Conservation (phyloP, 2,888 invertebrate species). For the Clostera curtula region DNA sequence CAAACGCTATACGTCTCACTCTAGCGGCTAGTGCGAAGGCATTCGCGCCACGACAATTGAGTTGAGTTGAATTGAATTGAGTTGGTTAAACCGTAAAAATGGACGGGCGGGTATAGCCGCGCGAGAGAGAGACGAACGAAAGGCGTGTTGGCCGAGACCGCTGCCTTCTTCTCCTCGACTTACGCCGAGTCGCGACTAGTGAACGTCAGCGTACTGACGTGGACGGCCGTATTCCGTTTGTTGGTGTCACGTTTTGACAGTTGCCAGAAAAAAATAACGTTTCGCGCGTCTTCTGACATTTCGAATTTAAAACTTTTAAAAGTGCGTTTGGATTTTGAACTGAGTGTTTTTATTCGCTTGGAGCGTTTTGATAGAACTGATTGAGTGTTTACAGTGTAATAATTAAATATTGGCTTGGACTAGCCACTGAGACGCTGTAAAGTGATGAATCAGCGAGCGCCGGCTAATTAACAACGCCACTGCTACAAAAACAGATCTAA, state of each 20-base stretch:
- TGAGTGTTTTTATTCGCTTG: conserved; percentile 34
- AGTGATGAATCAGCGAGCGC: conserved; percentile 73
- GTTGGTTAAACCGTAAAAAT: conserved; percentile 73
- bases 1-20: conserved; percentile 63
- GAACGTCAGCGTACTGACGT: conserved; percentile 69
- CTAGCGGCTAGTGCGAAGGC: conserved; percentile 71
- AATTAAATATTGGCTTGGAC: conserved; percentile 51
- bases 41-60: conserved; percentile 72
- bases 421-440: conserved; percentile 65
- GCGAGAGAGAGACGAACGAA: conserved; percentile 71
- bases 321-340: conserved; percentile 45
- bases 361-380: conserved; percentile 28
- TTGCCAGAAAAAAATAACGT: conserved; percentile 52
- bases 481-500: conserved; percentile 65
- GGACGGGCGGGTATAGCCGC: conserved; percentile 65
- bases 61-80: conserved; percentile 75
- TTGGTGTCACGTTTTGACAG: conserved; percentile 50
- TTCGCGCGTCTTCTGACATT: conserved; percentile 65
- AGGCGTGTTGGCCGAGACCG: conserved; percentile 71
- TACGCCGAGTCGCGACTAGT: conserved; percentile 69
- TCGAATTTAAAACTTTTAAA: conserved; percentile 50
- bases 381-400: conserved; percentile 49
- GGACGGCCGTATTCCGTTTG: conserved; percentile 54
- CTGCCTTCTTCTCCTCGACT: conserved; percentile 74
- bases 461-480: conserved; percentile 67